Percentiles rank a stretch among this genome's conserved stretches.
These are phyloP conservation scores for Chitala chitala DNA, from an alignment of 2,113 vertebrate species.

Conservation along the genomic window DNA sequence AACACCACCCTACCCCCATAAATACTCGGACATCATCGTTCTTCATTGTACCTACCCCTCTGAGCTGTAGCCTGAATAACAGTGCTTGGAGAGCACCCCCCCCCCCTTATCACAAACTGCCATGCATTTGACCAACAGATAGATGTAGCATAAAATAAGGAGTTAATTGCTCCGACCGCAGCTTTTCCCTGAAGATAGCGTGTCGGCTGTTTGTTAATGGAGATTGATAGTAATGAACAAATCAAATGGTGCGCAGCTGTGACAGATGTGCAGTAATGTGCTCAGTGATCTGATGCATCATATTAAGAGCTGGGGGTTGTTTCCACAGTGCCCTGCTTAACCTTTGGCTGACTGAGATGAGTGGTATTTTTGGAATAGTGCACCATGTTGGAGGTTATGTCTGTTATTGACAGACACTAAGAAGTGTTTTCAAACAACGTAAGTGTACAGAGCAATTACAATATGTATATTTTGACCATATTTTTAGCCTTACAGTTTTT, in stretches of 20 bases:
- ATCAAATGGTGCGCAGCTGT: constrained; percentile 59
- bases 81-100: neutral
- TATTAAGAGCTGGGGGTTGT: neutral
- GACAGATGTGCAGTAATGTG: constrained; percentile 60
- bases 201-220: constrained; percentile 44
- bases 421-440: neutral
- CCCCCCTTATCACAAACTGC: neutral
- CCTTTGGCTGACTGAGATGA: neutral
- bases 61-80: neutral
- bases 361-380: neutral
- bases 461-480: neutral
- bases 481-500: neutral
- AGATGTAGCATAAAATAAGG: constrained; percentile 20
- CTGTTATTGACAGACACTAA: neutral
- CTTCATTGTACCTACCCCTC: neutral
- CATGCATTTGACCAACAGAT: neutral
- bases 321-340: neutral
- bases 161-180: constrained; percentile 41
- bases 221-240: constrained; percentile 62
- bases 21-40: no score
- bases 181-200: constrained; percentile 37
- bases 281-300: constrained; percentile 8
- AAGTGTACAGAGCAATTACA: no score
- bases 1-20: neutral
- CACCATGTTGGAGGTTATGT: neutral